Conservation (phyloP, 2,113 vertebrate species). For the Tragelaphus scriptus region DNA sequence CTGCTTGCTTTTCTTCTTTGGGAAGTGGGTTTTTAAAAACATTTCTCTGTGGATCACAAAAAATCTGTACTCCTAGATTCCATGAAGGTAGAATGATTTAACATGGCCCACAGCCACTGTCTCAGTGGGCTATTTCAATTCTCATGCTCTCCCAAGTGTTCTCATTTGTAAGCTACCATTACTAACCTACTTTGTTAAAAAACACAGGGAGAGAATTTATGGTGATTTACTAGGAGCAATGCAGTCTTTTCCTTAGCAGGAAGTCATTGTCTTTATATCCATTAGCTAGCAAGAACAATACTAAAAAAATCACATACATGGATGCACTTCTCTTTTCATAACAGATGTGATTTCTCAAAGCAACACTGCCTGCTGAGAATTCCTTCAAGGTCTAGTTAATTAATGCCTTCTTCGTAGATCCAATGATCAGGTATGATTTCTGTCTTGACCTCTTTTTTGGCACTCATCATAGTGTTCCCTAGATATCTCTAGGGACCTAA, state of each 20-base stretch:
- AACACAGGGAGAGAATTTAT: neutral
- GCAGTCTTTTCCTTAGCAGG: neutral
- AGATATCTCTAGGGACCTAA: neutral
- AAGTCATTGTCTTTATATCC: neutral
- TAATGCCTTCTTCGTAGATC: neutral
- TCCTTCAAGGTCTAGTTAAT: neutral
- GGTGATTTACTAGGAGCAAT: neutral
- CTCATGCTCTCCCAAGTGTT: neutral
- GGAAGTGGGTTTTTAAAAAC: neutral
- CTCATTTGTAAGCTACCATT: neutral
- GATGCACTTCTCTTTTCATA: neutral
- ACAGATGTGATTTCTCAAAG: neutral
- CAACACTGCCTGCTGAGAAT: neutral
- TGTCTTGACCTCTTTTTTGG: neutral
- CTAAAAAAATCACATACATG: neutral
- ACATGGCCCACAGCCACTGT: neutral
- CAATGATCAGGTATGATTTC: neutral
- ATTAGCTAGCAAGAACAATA: neutral
- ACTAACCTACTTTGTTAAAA: neutral
- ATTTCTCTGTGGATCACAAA: neutral
- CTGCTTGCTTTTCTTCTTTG: neutral
- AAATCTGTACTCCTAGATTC: neutral
- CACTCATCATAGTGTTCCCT: neutral
- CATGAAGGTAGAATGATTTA: neutral
- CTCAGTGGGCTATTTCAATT: neutral